phyloP scores from a whole-genome alignment of 2,888 invertebrate genomes.

The Ptychoptera albimana region DNA sequence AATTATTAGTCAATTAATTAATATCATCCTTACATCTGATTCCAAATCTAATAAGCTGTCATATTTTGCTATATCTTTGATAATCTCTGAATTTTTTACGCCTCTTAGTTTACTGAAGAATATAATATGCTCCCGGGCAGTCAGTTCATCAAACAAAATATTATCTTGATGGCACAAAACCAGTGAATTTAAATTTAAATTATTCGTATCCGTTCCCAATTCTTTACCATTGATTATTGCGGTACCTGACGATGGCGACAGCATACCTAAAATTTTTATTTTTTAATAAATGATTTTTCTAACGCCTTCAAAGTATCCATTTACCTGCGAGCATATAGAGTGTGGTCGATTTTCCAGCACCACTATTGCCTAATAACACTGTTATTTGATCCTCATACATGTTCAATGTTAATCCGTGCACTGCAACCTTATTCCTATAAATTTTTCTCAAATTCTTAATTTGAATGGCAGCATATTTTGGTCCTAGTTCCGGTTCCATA shows the following conservation, averaged over 20 bases:
- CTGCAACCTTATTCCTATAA: conserved; percentile 38
- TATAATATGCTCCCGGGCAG: conserved; percentile 65
- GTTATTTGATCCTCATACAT: conserved; percentile 85
- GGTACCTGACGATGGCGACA: conserved; percentile 49
- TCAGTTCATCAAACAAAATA: conserved; percentile 66
- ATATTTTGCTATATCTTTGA: too few relatives aligned
- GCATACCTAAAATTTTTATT: conserved; percentile 30
- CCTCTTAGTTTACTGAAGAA: conserved; percentile 48
- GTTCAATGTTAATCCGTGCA: conserved; percentile 54
- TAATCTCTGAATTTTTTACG: too few relatives aligned
- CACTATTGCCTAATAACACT: conserved; percentile 60
- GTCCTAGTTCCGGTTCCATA: conserved; percentile 33
- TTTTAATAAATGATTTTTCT: too few relatives aligned
- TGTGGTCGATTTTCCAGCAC: conserved; percentile 88
- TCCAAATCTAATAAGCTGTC: too few relatives aligned
- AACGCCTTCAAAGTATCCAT: neutral
- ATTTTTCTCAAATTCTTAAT: conserved; percentile 46
- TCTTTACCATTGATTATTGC: conserved; percentile 56
- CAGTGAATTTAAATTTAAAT: conserved; percentile 50
- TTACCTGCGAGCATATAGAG: conserved; percentile 75
- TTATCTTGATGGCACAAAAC: conserved; percentile 80
- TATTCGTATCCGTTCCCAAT: conserved; percentile 42
- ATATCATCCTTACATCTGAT: too few relatives aligned
- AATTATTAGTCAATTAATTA: too few relatives aligned
- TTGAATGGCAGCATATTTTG: conserved; percentile 34